phyloP scores from a whole-genome alignment of 2,797 vertebrate species.

The Odontamblyopus rebecca region DNA sequence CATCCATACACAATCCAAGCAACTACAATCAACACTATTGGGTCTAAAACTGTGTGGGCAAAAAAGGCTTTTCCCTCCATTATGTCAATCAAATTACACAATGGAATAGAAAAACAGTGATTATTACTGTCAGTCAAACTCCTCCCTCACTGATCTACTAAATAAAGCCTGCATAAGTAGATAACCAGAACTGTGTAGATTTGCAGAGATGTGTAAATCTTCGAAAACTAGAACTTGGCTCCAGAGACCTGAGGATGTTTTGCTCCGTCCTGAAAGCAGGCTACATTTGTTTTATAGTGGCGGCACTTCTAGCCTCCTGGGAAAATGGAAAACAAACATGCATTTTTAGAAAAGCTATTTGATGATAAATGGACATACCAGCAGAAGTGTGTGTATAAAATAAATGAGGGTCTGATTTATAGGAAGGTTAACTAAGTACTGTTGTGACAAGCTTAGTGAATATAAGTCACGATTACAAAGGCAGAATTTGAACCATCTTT shows the following conservation, averaged over 20 bases:
- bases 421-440: neutral
- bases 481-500: neutral
- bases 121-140: constrained; percentile 4
- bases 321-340: neutral
- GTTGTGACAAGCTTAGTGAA: neutral
- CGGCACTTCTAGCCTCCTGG: neutral
- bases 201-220: constrained; percentile 1
- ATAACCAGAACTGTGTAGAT: neutral
- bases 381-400: neutral
- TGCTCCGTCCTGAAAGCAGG: neutral
- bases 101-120: neutral
- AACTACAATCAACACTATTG: neutral
- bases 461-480: neutral
- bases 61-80: neutral
- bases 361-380: neutral
- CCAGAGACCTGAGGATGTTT: neutral
- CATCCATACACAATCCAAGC: neutral
- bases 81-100: constrained; percentile 4
- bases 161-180: neutral
- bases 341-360: neutral
- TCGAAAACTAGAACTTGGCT: constrained; percentile 8
- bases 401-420: neutral
- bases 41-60: neutral
- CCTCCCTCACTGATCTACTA: neutral
- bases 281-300: constrained; percentile 5